Base-by-base conservation (phyloP, 1,140 invertebrate genomes). In the Dreissena rostriformis region DNA sequence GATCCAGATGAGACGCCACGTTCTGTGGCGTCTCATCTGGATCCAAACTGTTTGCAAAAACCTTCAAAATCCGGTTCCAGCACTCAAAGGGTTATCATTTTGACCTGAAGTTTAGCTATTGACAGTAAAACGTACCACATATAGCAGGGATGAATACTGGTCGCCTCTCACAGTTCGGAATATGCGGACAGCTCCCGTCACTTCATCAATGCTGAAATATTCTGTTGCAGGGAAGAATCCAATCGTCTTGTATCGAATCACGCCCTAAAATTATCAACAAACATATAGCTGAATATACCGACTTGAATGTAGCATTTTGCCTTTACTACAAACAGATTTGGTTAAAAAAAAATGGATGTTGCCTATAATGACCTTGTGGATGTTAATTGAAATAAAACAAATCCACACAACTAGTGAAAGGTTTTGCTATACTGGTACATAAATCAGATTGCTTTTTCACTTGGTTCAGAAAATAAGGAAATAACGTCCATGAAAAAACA, bases 191-290 rank as follows among this genome's bases (percentile, higher is more conserved):
- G 28, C 5, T 12, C 86, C 86, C 7, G 66, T 85, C 19, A 65
- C 65, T 22, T 66, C 63, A 65, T 87, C 71, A 28, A 87, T n/a
- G 57, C 63, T 77, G 82, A 87, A 87, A 29, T 85, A 82, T 17
- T 79, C 71, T 28, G 80, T 72, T 1, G 71, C 75, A 10, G 66
- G 72, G 77, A 82, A 81, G 39, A 76, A 75, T 53, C 84, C 84
- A 17, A 85, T 39, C 11, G 51, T 70, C 12, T 22, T 10, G 57
- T 85, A 87, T 15, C 65, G 29, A 17, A 87, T 78, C 10, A 17
- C n/a, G 51, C 84, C 84, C 67, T 87, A 55, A 10, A 83, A 83
- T 57, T 39, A 49, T 63, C 57, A 67, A n/a, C 68, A 84, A n/a
- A 70, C 22, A 1, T 8, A 49, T 12, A n/a, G 19, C 19, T 26